These are phyloP conservation scores for Solen grandis DNA, from an alignment of 1,140 invertebrate species.

Conservation along the genomic window DNA sequence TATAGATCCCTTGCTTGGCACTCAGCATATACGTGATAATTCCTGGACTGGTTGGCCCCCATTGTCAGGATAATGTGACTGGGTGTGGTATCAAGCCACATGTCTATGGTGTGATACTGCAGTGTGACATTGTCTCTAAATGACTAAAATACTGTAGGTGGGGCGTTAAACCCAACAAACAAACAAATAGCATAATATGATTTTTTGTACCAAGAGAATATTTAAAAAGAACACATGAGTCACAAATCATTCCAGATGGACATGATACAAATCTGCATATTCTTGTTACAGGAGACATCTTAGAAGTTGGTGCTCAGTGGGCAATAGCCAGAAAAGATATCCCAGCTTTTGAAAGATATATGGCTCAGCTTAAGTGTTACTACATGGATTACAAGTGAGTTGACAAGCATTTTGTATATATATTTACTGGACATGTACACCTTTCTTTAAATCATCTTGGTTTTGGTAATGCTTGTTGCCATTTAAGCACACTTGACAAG, in stretches of 20 bases:
- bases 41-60: no score
- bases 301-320: conserved; percentile 98
- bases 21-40: no score
- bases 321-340: conserved; percentile 95
- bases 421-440: background rate
- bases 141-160: background rate
- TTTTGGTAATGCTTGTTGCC: no score
- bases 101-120: background rate
- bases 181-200: no score
- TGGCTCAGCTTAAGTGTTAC: conserved; percentile 98
- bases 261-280: no score
- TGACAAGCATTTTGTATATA: conserved; percentile 9
- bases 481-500: no score
- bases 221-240: background rate
- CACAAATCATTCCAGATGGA: background rate
- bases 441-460: no score
- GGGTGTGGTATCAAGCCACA: no score
- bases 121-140: background rate
- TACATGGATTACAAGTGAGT: conserved; percentile 97
- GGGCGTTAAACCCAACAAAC: background rate
- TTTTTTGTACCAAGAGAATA: background rate
- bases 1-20: no score
- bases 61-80: no score
- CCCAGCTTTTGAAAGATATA: conserved; percentile 96
- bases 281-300: conserved; percentile 87